These are phyloP conservation scores for Leistus spinibarbis DNA, from an alignment of 2,888 invertebrate genomes.

Conservation along the genomic window DNA sequence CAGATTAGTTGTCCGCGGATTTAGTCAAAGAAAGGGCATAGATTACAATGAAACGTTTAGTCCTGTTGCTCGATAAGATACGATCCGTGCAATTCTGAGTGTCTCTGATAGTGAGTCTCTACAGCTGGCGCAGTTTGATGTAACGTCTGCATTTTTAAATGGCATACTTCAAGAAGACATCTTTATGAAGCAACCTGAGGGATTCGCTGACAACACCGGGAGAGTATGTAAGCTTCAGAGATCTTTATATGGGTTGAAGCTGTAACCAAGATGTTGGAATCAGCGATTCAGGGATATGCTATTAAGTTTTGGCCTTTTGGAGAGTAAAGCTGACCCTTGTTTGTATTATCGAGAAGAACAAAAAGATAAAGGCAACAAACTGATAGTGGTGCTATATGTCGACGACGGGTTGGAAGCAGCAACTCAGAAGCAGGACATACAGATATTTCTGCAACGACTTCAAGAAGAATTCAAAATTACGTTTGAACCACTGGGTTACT, in stretches of 20 bases:
- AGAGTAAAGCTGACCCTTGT: background rate
- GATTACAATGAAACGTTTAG: conserved; percentile 49
- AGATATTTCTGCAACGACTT: background rate
- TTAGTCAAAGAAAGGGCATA: conserved; percentile 43
- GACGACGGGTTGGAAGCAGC: conserved; percentile 5
- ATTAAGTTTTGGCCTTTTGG: background rate
- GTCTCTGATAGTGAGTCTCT: conserved; percentile 43
- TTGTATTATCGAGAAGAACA: background rate
- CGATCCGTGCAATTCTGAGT: conserved; percentile 45
- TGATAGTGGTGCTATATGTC: conserved; percentile 3
- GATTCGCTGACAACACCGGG: no score
- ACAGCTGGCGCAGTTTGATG: conserved; percentile 46
- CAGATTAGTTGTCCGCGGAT: conserved; percentile 47
- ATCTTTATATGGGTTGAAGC: conserved; percentile 51
- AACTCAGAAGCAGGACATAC: background rate
- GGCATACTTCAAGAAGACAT: conserved; percentile 47
- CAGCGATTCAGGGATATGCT: conserved; percentile 44
- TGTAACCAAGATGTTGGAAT: conserved; percentile 50
- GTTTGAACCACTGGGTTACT: background rate
- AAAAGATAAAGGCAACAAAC: background rate
- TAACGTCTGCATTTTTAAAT: conserved; percentile 48
- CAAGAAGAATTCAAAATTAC: background rate
- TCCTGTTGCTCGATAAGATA: conserved; percentile 46
- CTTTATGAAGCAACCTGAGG: no score
- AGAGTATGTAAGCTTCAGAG: no score